These are phyloP conservation scores for Melanotus villosus DNA, from an alignment of 2,888 invertebrate species.

Conservation along the genomic window DNA sequence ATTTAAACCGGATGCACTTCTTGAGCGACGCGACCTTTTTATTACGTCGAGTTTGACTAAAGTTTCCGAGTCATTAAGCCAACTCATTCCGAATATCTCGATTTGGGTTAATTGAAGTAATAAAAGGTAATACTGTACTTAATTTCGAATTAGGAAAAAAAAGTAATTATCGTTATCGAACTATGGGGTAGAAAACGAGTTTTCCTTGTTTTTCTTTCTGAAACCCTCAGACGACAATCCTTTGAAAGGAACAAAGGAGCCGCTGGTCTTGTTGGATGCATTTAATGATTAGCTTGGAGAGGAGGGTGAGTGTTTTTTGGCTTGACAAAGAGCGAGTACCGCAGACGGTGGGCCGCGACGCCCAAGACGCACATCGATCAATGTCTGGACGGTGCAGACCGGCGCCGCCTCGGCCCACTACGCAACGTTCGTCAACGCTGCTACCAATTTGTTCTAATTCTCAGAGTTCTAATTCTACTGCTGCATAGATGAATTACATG, in stretches of 20 bases:
- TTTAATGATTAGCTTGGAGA: slow-evolving; percentile 55
- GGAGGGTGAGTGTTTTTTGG: slow-evolving; percentile 40
- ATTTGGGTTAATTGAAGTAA: neutral
- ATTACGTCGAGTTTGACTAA: neutral
- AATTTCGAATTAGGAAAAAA: neutral
- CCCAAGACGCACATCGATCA: slow-evolving; percentile 79
- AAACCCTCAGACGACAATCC: neutral
- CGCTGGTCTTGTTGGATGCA: slow-evolving; percentile 47
- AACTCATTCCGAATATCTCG: neutral
- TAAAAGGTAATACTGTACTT: neutral
- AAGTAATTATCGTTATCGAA: slow-evolving; percentile 7
- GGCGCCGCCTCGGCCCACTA: slow-evolving; percentile 57
- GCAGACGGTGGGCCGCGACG: slow-evolving; percentile 72
- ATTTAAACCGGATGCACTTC: slow-evolving; percentile 1
- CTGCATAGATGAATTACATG: no score
- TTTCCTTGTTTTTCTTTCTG: slow-evolving; percentile 19
- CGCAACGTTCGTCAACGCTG: slow-evolving; percentile 40
- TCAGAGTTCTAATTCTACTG: neutral
- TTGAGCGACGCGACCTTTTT: neutral
- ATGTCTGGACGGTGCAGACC: slow-evolving; percentile 70
- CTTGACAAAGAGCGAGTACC: slow-evolving; percentile 47
- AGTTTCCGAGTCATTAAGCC: neutral
- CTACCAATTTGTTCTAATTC: neutral
- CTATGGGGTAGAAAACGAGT: neutral
- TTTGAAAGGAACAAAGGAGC: slow-evolving; percentile 27